Conservation (phyloP, 2,888 invertebrate genomes). For the Sacculina carcini region DNA sequence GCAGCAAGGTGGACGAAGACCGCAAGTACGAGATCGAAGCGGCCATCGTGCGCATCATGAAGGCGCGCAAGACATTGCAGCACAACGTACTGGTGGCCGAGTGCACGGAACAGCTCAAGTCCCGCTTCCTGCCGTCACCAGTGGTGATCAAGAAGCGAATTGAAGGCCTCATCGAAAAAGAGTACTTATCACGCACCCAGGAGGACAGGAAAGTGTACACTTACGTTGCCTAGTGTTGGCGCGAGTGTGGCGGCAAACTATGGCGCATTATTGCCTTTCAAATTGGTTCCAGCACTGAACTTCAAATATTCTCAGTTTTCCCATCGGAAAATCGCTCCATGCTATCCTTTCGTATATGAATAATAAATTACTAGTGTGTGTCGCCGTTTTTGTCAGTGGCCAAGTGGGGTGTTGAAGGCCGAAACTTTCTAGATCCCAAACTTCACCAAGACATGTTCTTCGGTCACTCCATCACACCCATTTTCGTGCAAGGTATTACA, state of each 20-base stretch:
- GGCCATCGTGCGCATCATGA: conserved; percentile 97
- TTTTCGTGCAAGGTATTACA: too few species aligned
- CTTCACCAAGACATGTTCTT: too few species aligned
- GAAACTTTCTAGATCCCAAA: too few species aligned
- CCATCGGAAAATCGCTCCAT: too few species aligned
- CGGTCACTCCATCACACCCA: too few species aligned
- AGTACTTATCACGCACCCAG: conserved; percentile 88
- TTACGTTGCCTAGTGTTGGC: background rate
- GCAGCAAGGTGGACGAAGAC: conserved; percentile 94
- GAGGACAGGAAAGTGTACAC: conserved; percentile 39
- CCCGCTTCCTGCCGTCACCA: conserved; percentile 89
- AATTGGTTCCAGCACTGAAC: too few species aligned
- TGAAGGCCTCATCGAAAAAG: conserved; percentile 95
- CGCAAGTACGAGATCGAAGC: conserved; percentile 98
- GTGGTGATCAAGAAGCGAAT: conserved; percentile 97
- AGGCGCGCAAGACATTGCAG: conserved; percentile 64
- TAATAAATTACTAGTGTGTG: too few species aligned
- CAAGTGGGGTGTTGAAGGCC: too few species aligned
- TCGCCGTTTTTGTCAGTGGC: too few species aligned
- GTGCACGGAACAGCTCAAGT: conserved; percentile 88
- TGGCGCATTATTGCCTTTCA: too few species aligned
- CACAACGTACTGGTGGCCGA: conserved; percentile 85
- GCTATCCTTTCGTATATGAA: too few species aligned
- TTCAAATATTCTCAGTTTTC: too few species aligned
- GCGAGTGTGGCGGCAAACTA: background rate